Base-by-base conservation (phyloP, 2,888 invertebrate species). In the Pammene aurita region DNA sequence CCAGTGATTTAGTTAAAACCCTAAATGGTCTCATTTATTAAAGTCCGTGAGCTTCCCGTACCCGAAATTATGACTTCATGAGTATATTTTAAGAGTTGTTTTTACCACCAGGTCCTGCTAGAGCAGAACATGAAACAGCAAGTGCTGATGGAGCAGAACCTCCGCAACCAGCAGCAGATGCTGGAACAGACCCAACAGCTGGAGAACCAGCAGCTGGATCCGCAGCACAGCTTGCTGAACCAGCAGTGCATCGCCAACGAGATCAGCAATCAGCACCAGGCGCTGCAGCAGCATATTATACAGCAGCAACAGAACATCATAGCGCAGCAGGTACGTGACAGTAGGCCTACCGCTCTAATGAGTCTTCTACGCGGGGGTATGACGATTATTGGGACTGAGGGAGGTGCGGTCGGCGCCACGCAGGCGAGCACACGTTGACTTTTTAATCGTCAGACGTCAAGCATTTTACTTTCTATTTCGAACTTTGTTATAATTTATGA, bases 221-320 rank as follows among this genome's bases (percentile, higher is more conserved):
- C 88, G 34, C 90, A 90, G 71, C 84, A 76, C 61, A 42, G 16
- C 7, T 70, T 89, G 2, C 73, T 89, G 14, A 88, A 84, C 75
- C 90, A 90, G 68, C 90, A 91, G 70, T 80, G 72, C 61, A 77
- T 80, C 11, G 75, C 86, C 5, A 86, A 85, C n/a, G 89, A 92
- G 72, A 85, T 90, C 72, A 87, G 78, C 74, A 89, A 84, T 60
- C 90, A 92, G 81, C 94, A 86, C 80, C 93, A 92, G 74, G 93
- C 87, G 34, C 81, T 94, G 65, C 94, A 94, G 73, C 94, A 94
- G 61, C 87, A 94, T 57, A 92, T 94, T 48, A 88, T 92, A 44
- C 90, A 93, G 77, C 90, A 89, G 71, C 88, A 93, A 76, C 92
- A 93, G 73, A 88, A 85, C 65, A 87, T 92, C 46, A 88, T 88